Percentiles rank a stretch among this genome's conserved stretches.
Conservation (phyloP, 2,113 vertebrate species). For the Pontoporia blainvillei region DNA sequence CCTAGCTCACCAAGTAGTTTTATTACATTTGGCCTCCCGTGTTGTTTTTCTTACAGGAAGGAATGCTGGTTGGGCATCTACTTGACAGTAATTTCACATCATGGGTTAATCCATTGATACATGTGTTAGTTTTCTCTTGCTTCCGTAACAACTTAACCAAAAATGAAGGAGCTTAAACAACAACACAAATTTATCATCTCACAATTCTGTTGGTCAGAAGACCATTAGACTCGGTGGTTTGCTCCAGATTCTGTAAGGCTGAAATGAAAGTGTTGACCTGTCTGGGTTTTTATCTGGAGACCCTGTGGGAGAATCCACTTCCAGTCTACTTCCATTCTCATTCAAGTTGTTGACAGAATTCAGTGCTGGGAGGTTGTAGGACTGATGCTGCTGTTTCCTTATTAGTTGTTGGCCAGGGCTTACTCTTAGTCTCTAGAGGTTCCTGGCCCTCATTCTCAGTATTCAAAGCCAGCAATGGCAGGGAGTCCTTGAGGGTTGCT, state of each 20-base stretch:
- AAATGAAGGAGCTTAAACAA: background rate
- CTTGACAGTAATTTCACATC: background rate
- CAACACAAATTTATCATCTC: background rate
- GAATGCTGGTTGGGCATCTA: background rate
- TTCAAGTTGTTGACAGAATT: background rate
- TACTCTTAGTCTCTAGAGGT: background rate
- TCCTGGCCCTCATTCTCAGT: background rate
- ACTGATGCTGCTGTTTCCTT: background rate
- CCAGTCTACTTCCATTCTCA: background rate
- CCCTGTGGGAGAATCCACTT: background rate
- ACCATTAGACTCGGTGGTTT: background rate
- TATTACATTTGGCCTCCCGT: background rate
- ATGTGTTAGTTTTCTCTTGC: conserved; percentile 4
- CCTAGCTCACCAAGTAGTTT: background rate
- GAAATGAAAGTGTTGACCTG: background rate
- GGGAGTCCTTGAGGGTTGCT: background rate
- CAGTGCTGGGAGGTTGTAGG: background rate
- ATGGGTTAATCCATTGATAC: background rate
- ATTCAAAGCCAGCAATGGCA: background rate
- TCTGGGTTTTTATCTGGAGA: background rate
- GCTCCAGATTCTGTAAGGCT: background rate
- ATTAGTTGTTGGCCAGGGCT: background rate
- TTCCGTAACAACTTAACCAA: conserved; percentile 7
- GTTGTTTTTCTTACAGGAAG: conserved; percentile 32
- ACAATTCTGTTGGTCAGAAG: background rate